Evolutionary conservation across 2,113 vertebrate genomes (phyloP), one percentile per base, ranked within the genome.

Genomic region (Macquaria ambigua): DNA sequence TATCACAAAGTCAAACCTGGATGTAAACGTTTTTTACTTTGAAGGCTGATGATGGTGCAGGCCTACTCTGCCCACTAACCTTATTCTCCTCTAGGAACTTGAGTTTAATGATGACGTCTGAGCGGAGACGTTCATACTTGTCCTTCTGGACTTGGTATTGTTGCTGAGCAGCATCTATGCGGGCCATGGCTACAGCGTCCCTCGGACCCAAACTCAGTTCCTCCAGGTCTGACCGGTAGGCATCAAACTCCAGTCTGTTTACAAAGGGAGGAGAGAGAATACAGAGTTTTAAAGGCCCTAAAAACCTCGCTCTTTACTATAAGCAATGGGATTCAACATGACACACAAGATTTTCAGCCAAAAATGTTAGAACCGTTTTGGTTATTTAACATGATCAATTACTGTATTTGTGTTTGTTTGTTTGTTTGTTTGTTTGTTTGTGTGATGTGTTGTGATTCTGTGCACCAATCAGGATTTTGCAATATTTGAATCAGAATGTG

Each of bases 21-120:
- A 68, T 18, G n/a, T 15, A 3, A 8, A 48, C 3, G 10, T 64
- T 6, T 66, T 43, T 50, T 6, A 52, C 50, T 68, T 15, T 37
- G 21, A 64, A 59, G 31, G 21, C 10, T 64, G 28, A 21, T 53
- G 8, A 34, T 48, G 39, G 34, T 6, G 5, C 10, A 81, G 18
- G 28, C 39, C 41, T 20, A 3, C 34, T 10, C 28, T 34, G 7
- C 25, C 5, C 10, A 76, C 86, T 70, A 0, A 98, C 98, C 97
- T 99, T 99, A 92, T 99, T 99, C 94, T 99, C 98, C 92, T 99
- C 98, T 93, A 99, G 92, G 93, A 99, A 99, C 91, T 98, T 98
- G 79, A 99, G 97, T 90, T 99, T 99, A 92, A 99, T 96, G 81
- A 93, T 97, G 90, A 99, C 98, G 2, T 99, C 98, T 0, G 96